Evolutionary conservation across 2,113 vertebrate genomes (phyloP).

Genomic region (Physeter macrocephalus): DNA sequence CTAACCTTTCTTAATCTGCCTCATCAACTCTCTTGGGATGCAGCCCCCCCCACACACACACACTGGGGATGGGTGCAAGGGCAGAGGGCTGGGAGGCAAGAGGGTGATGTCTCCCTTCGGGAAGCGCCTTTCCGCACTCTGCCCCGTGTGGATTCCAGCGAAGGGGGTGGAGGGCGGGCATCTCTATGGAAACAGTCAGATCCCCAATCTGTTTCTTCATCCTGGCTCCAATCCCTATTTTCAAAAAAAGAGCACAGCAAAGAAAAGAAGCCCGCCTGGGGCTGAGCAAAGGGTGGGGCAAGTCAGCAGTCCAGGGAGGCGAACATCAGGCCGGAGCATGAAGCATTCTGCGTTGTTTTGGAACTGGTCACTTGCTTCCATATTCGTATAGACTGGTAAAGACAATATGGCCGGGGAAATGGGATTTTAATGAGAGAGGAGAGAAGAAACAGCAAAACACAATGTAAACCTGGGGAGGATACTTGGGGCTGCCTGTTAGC

Average conservation of each 20-base stretch:
- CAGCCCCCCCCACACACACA: too few relatives aligned
- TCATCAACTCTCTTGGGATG: not conserved
- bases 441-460: not conserved
- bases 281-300: not conserved
- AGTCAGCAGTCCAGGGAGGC: not conserved
- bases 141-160: not conserved
- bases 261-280: not conserved
- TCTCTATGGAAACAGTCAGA: not conserved
- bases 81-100: not conserved
- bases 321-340: not conserved
- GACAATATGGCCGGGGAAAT: rapidly evolving
- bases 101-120: not conserved
- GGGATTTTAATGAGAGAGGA: not conserved
- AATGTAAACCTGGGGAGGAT: not conserved
- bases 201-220: not conserved
- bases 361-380: slow-evolving; percentile 24
- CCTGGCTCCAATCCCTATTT: not conserved
- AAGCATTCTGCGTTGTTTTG: slow-evolving; percentile 55
- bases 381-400: slow-evolving; percentile 41
- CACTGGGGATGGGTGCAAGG: not conserved
- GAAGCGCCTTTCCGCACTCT: not conserved
- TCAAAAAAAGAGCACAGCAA: not conserved
- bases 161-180: not conserved
- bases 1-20: not conserved
- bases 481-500: rapidly evolving